These are phyloP conservation scores for Neodontobutis hainanensis DNA, from an alignment of 2,113 vertebrate species.

Conservation along the genomic window DNA sequence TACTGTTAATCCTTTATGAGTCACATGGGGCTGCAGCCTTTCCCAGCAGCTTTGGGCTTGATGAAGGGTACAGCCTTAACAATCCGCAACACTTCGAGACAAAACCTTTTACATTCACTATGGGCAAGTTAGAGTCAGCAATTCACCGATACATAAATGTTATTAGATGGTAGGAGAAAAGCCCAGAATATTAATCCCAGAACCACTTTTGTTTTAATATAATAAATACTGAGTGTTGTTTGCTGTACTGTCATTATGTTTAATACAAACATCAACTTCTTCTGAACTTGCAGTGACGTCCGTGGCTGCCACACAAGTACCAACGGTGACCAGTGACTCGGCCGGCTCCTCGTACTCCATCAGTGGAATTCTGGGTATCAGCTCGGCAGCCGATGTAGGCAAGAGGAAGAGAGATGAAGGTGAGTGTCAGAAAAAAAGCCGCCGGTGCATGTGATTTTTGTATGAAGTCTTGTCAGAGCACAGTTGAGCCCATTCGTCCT, in stretches of 20 bases:
- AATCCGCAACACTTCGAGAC: no score
- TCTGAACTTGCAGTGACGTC: slow-evolving; percentile 84
- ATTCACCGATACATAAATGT: neutral
- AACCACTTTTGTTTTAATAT: no score
- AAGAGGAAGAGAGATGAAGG: slow-evolving; percentile 98
- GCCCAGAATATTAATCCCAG: neutral
- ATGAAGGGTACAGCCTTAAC: no score
- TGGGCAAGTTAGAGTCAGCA: neutral
- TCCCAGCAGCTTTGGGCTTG: no score
- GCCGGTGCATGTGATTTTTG: neutral
- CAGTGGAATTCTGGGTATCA: slow-evolving; percentile 97
- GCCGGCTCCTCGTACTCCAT: slow-evolving; percentile 98
- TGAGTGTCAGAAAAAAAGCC: slow-evolving; percentile 59
- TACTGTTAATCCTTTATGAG: no score
- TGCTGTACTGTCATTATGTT: no score
- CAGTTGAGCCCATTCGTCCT: no score
- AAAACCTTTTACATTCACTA: neutral
- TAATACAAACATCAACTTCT: neutral
- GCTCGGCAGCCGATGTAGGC: slow-evolving; percentile 88
- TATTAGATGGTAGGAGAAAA: neutral
- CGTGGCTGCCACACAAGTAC: slow-evolving; percentile 91
- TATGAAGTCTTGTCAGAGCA: neutral
- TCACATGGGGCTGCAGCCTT: no score
- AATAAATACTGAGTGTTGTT: no score
- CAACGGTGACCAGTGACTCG: slow-evolving; percentile 90